These are phyloP conservation scores for Sympetrum striolatum DNA, from an alignment of 2,888 invertebrate species.

Conservation along the genomic window DNA sequence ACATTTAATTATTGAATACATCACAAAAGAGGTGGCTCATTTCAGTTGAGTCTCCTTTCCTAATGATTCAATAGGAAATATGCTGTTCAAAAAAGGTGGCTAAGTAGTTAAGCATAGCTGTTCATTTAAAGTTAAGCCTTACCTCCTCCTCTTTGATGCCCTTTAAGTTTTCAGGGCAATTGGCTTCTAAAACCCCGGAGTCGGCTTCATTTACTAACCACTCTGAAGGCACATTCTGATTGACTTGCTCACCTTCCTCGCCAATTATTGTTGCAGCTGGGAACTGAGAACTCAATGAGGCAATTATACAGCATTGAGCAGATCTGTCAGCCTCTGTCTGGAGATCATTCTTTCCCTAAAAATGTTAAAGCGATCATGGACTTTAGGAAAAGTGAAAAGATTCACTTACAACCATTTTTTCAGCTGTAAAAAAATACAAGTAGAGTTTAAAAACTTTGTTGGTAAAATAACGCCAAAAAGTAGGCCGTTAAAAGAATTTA, in stretches of 20 bases:
- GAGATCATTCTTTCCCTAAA: slow-evolving; percentile 85
- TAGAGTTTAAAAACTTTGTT: no score
- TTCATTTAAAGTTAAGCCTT: slow-evolving; percentile 46
- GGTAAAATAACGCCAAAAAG: no score
- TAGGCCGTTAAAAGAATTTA: no score
- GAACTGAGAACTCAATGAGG: slow-evolving; percentile 83
- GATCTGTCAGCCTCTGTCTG: slow-evolving; percentile 98
- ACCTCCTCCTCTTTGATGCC: slow-evolving; percentile 77
- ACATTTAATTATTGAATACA: no score
- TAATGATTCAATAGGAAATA: not conserved
- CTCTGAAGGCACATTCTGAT: slow-evolving; percentile 72
- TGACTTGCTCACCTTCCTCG: slow-evolving; percentile 76
- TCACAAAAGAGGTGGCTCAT: not conserved
- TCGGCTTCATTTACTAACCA: slow-evolving; percentile 79
- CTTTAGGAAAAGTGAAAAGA: not conserved
- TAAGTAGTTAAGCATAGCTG: not conserved
- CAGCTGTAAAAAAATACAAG: no score
- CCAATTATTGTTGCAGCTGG: slow-evolving; percentile 86
- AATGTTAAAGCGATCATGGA: not conserved
- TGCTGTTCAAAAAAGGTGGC: not conserved
- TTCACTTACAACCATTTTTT: not conserved
- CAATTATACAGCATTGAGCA: slow-evolving; percentile 91
- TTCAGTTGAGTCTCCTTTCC: not conserved
- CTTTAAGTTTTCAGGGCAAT: slow-evolving; percentile 73
- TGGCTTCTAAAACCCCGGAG: slow-evolving; percentile 67